Conservation (phyloP, 2,797 vertebrate genomes). For the Podarcis lilfordi region DNA sequence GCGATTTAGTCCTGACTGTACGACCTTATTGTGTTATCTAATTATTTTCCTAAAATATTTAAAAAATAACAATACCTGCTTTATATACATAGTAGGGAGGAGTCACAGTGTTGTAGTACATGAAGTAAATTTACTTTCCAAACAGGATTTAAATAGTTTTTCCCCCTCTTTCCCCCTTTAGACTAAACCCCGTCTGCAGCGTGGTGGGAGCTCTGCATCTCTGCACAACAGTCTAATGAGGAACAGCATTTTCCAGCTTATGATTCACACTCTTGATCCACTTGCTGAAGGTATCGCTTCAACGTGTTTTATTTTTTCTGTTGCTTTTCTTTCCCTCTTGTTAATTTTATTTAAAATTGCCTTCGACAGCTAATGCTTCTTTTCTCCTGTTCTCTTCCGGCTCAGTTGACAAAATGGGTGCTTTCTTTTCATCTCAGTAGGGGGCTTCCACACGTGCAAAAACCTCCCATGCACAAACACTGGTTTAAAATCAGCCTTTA, state of each 20-base stretch:
- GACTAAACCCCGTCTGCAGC: slow-evolving; percentile 92
- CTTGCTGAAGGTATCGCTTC: slow-evolving; percentile 89
- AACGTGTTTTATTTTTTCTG: background rate
- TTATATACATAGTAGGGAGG: background rate
- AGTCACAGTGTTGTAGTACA: background rate
- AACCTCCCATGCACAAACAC: background rate
- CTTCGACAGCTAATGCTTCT: slow-evolving; percentile 16
- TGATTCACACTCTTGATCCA: slow-evolving; percentile 97
- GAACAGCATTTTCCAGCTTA: slow-evolving; percentile 98
- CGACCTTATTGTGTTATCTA: too few relatives aligned
- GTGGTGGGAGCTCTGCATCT: slow-evolving; percentile 95
- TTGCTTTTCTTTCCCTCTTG: background rate
- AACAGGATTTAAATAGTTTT: background rate
- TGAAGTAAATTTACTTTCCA: background rate
- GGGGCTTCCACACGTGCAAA: background rate
- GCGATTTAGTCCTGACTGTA: too few relatives aligned
- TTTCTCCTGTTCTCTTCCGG: slow-evolving; percentile 9
- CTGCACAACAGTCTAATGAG: slow-evolving; percentile 97
- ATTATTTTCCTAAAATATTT: background rate
- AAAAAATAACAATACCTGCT: background rate
- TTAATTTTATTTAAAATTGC: slow-evolving; percentile 53
- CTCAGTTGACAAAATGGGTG: background rate
- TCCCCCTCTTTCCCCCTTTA: slow-evolving; percentile 67
- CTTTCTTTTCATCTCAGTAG: background rate
- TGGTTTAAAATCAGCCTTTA: background rate